Evolutionary conservation across 2,888 invertebrate genomes (phyloP).

Genomic region (Muschampia plurimacula): DNA sequence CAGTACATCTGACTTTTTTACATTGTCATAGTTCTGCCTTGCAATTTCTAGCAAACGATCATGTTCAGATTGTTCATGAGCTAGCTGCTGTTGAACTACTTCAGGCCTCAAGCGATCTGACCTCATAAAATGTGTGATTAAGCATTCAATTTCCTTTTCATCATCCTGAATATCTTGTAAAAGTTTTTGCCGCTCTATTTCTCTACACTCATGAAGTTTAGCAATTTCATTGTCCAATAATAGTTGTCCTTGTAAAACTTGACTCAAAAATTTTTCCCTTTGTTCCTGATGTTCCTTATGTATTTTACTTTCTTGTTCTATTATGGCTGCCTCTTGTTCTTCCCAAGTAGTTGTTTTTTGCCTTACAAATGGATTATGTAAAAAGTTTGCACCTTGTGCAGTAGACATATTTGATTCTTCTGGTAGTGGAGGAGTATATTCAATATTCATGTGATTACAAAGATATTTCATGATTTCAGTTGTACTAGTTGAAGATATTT

Average conservation of each 20-base stretch:
- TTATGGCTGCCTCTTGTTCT: slow-evolving; percentile 87
- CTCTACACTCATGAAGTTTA: slow-evolving; percentile 88
- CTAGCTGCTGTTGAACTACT: slow-evolving; percentile 87
- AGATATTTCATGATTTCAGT: slow-evolving; percentile 88
- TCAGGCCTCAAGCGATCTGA: slow-evolving; percentile 85
- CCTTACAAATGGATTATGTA: slow-evolving; percentile 67
- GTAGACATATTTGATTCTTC: slow-evolving; percentile 60
- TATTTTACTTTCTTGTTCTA: slow-evolving; percentile 87
- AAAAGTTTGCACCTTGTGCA: slow-evolving; percentile 61
- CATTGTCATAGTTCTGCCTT: slow-evolving; percentile 82
- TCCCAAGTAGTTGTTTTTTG: slow-evolving; percentile 79
- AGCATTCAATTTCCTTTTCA: slow-evolving; percentile 86
- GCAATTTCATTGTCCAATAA: slow-evolving; percentile 88
- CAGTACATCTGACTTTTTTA: slow-evolving; percentile 89
- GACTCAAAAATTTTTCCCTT: slow-evolving; percentile 84
- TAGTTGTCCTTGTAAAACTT: slow-evolving; percentile 87
- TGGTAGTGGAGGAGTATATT: slow-evolving; percentile 75
- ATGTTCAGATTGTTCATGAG: slow-evolving; percentile 89
- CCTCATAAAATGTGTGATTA: slow-evolving; percentile 88
- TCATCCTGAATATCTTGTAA: slow-evolving; percentile 88
- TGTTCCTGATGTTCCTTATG: slow-evolving; percentile 87
- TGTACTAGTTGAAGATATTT: slow-evolving; percentile 86
- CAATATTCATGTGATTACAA: slow-evolving; percentile 74
- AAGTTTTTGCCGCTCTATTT: slow-evolving; percentile 86
- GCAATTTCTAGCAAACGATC: slow-evolving; percentile 87